Conservation (phyloP, 2,888 invertebrate species). For the Euclidia mi region DNA sequence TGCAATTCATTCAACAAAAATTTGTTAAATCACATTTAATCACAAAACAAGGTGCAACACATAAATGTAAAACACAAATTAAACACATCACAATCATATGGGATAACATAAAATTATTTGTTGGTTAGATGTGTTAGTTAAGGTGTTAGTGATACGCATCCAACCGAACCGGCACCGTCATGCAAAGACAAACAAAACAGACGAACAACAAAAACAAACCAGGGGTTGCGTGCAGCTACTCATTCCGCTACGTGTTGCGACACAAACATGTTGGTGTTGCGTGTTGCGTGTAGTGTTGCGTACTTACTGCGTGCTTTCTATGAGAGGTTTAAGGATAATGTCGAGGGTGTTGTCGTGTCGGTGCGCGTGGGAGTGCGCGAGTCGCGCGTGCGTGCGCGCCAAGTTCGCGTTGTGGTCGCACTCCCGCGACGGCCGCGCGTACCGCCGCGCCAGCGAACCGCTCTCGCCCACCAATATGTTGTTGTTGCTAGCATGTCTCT, state of each 20-base stretch:
- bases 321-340: slow-evolving; percentile 89
- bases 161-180: slow-evolving; percentile 72
- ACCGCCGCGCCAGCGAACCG: slow-evolving; percentile 86
- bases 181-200: slow-evolving; percentile 71
- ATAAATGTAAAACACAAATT: slow-evolving; percentile 45
- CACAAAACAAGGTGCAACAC: slow-evolving; percentile 57
- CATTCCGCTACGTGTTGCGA: slow-evolving; percentile 83
- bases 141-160: slow-evolving; percentile 74
- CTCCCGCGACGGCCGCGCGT: slow-evolving; percentile 80
- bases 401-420: slow-evolving; percentile 83
- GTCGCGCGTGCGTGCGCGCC: slow-evolving; percentile 82
- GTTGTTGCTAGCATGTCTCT: slow-evolving; percentile 91
- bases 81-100: slow-evolving; percentile 46
- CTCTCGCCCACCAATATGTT: slow-evolving; percentile 88
- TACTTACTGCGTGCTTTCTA: slow-evolving; percentile 91
- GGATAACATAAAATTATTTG: slow-evolving; percentile 54
- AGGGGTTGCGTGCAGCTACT: slow-evolving; percentile 82
- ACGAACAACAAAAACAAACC: slow-evolving; percentile 70
- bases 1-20: slow-evolving; percentile 32
- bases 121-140: slow-evolving; percentile 73
- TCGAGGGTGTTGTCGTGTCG: slow-evolving; percentile 89
- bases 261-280: slow-evolving; percentile 73
- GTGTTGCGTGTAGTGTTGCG: slow-evolving; percentile 71
- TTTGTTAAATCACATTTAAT: slow-evolving; percentile 44
- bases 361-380: slow-evolving; percentile 69